Evolutionary conservation across 2,888 invertebrate species (phyloP).

Genomic region (Pachymerium ferrugineum): DNA sequence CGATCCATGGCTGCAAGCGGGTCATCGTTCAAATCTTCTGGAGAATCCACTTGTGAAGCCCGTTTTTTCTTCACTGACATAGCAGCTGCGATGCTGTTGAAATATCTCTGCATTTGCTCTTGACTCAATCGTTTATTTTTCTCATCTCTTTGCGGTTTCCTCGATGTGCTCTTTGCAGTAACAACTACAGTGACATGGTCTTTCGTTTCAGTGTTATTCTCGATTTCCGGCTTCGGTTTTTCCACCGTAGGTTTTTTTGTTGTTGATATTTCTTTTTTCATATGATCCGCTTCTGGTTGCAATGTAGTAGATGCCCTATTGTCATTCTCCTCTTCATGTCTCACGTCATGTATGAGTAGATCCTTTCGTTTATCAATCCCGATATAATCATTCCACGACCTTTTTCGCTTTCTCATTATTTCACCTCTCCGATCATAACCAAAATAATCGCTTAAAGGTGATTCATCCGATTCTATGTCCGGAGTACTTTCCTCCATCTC

Average conservation of each 20-base stretch:
- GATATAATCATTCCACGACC: constrained; percentile 74
- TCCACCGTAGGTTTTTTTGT: not conserved
- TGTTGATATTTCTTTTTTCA: not conserved
- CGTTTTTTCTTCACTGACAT: constrained; percentile 31
- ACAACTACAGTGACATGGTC: not conserved
- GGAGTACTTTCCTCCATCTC: not conserved
- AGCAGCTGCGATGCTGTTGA: constrained; percentile 47
- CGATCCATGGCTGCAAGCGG: constrained; percentile 54
- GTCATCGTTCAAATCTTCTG: constrained; percentile 53
- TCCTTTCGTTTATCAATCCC: constrained; percentile 74
- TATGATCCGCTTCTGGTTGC: not conserved
- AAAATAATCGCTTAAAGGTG: not conserved
- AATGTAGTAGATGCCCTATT: constrained; percentile 42
- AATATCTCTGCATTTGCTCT: constrained; percentile 57
- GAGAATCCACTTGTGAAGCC: constrained; percentile 38
- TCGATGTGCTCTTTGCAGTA: not conserved
- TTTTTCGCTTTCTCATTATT: not conserved
- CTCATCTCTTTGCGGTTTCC: not conserved
- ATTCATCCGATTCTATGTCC: not conserved
- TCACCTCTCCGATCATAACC: not conserved
- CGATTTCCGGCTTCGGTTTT: not conserved
- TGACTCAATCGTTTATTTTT: constrained; percentile 40
- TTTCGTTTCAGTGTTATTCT: not conserved
- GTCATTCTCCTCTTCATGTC: constrained; percentile 47
- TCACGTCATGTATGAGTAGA: constrained; percentile 52